Evolutionary conservation across 2,113 vertebrate genomes (phyloP), one percentile per base, ranked within the genome.

Genomic region (Empidonax traillii): DNA sequence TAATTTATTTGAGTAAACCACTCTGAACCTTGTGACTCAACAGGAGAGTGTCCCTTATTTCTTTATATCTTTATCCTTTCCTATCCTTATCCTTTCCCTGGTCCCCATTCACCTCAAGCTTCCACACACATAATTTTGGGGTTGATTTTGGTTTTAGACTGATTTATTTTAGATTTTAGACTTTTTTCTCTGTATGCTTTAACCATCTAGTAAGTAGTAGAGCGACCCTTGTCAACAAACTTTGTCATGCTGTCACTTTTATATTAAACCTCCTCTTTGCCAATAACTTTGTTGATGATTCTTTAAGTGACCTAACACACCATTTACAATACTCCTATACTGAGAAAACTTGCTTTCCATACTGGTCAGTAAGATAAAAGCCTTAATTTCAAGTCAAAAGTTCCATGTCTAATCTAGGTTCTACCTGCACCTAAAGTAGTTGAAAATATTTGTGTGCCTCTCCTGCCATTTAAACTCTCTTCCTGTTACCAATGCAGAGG

Each of bases 31-130:
- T 63, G 21, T 30, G 16, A 9, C 7, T 56, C 17, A 43, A 31
- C 0, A 0, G 5, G 5, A 35, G 3, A 11, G 7, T 43, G 11
- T 72, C 25, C 35, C 24, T 65, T 22, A 35, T 22, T 72, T 65
- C n/a, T 72, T 79, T 27, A 22, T 35, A 49, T 55, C 5, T 11
- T 43, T 49, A 43, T 7, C 6, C 59, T 74, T 47, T 39, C 43
- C 3, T 63, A 46, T 39, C 22, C 7, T 39, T 47, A 39, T 3
- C 9, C 7, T 39, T 55, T 28, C 6, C 7, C 41, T 31, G 25
- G 17, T 56, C 17, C 25, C 51, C n/a, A 35, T 3, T 35, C 9
- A 73, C 11, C 4, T 25, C 21, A 31, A 80, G 4, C 9, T 14
- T 58, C 14, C 43, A 51, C 27, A 8, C 8, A 65, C 10, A 10